Conservation (phyloP, 2,113 vertebrate genomes). For the Corythaixoides concolor region DNA sequence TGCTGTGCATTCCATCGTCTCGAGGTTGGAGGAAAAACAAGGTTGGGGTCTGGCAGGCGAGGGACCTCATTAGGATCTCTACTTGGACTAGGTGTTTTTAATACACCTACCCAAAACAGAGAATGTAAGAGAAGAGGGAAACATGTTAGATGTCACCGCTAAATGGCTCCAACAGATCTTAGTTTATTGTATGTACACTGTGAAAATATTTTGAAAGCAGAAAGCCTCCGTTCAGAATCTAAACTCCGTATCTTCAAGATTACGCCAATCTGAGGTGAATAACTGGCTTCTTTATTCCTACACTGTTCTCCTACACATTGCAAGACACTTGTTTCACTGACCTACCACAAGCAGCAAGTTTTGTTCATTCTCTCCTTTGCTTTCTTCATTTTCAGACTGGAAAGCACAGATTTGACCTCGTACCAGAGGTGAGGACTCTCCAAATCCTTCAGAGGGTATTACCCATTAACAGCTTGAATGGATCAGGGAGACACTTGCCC, state of each 20-base stretch:
- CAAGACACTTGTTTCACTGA: neutral
- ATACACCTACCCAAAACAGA: conserved; percentile 62
- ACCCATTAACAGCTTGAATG: neutral
- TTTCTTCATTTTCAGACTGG: neutral
- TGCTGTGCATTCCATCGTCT: conserved; percentile 83
- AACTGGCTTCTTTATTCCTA: neutral
- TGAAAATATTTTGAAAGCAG: neutral
- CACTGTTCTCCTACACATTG: neutral
- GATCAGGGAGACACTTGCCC: neutral
- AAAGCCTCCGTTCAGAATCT: neutral
- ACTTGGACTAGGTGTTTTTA: conserved; percentile 83
- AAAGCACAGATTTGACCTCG: neutral
- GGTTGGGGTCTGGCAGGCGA: conserved; percentile 90
- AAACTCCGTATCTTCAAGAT: neutral
- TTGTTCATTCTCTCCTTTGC: neutral
- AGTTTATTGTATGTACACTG: neutral
- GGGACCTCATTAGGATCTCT: conserved; percentile 83
- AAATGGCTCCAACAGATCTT: neutral
- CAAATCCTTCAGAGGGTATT: neutral
- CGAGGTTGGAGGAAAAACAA: conserved; percentile 92
- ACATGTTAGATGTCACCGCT: conserved; percentile 38
- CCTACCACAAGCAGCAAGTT: neutral
- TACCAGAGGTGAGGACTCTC: neutral
- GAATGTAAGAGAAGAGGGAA: conserved; percentile 16
- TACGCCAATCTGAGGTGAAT: neutral